Conservation (phyloP, 2,113 vertebrate species). For the Lophius piscatorius region DNA sequence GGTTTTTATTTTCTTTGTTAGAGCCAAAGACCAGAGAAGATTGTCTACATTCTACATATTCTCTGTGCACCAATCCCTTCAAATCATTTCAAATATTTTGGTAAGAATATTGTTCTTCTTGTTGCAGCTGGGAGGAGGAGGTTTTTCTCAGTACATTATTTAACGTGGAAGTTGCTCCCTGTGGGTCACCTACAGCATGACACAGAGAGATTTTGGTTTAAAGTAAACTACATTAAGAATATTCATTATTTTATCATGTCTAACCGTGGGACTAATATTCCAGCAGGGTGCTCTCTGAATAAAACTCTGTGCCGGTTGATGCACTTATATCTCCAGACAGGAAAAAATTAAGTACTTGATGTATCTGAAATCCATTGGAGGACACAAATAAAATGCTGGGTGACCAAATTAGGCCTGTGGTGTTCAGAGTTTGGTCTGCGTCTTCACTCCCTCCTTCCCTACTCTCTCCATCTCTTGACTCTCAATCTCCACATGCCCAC, state of each 20-base stretch:
- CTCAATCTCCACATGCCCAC: conserved; percentile 10
- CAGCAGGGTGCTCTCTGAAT: conserved; percentile 24
- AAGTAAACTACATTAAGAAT: conserved; percentile 20
- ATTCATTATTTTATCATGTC: conserved; percentile 41
- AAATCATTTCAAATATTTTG: background rate
- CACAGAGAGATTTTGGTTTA: conserved; percentile 16
- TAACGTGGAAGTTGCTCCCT: conserved; percentile 23
- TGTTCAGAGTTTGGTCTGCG: conserved; percentile 12
- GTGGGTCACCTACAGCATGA: conserved; percentile 21
- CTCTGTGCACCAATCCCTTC: conserved; percentile 1
- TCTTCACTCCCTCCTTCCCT: conserved; percentile 21
- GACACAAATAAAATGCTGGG: conserved; percentile 31
- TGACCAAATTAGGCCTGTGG: conserved; percentile 50
- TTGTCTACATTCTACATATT: too few relatives aligned
- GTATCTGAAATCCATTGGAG: conserved; percentile 40
- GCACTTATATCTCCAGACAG: conserved; percentile 16
- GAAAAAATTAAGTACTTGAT: conserved; percentile 12
- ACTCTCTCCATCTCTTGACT: conserved; percentile 29
- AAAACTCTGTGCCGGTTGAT: conserved; percentile 9
- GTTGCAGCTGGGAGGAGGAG: background rate
- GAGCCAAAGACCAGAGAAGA: too few relatives aligned
- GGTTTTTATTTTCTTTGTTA: too few relatives aligned
- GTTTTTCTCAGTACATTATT: background rate
- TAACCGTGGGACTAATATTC: conserved; percentile 26
- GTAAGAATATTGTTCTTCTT: background rate